A percentile compares a stretch with the other conserved stretches of the same genome.
Evolutionary conservation across 2,888 invertebrate species (phyloP).

Genomic region (Latheticus oryzae): DNA sequence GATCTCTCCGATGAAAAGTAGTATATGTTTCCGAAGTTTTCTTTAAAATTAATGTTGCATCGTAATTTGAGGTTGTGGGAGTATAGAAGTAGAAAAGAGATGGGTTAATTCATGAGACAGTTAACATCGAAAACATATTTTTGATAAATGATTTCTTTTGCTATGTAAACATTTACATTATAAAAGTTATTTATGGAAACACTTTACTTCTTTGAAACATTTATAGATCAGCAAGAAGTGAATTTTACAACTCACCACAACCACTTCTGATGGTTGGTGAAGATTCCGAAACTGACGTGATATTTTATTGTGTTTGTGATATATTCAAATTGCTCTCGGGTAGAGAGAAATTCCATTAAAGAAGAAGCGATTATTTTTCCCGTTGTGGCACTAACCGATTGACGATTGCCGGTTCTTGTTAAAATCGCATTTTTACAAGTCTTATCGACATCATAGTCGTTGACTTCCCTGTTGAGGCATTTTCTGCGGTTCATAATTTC

Average conservation of each 20-base stretch:
- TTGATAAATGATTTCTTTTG: slow-evolving; percentile 24
- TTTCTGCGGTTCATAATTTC: slow-evolving; percentile 37
- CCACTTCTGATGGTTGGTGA: background rate
- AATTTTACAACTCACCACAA: slow-evolving; percentile 24
- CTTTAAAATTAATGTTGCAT: background rate
- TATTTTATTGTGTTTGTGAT: background rate
- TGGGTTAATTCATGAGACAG: slow-evolving; percentile 1
- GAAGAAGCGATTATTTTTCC: slow-evolving; percentile 31
- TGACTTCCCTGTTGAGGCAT: slow-evolving; percentile 30
- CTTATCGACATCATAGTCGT: slow-evolving; percentile 38
- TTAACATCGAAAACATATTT: too few relatives aligned
- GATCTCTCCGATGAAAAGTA: background rate
- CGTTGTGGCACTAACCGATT: slow-evolving; percentile 32
- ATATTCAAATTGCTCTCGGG: too few relatives aligned
- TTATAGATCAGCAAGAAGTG: slow-evolving; percentile 21
- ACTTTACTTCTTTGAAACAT: slow-evolving; percentile 20
- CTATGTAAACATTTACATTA: slow-evolving; percentile 27
- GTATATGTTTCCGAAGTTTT: too few relatives aligned
- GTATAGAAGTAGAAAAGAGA: slow-evolving; percentile 6
- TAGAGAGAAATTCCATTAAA: slow-evolving; percentile 16
- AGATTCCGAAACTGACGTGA: background rate
- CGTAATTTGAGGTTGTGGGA: slow-evolving; percentile 2
- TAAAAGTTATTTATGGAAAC: slow-evolving; percentile 37
- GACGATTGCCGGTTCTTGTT: slow-evolving; percentile 45
- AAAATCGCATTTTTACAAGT: slow-evolving; percentile 42